Conservation (phyloP, 2,797 vertebrate species). For the Galago senegalensis region DNA sequence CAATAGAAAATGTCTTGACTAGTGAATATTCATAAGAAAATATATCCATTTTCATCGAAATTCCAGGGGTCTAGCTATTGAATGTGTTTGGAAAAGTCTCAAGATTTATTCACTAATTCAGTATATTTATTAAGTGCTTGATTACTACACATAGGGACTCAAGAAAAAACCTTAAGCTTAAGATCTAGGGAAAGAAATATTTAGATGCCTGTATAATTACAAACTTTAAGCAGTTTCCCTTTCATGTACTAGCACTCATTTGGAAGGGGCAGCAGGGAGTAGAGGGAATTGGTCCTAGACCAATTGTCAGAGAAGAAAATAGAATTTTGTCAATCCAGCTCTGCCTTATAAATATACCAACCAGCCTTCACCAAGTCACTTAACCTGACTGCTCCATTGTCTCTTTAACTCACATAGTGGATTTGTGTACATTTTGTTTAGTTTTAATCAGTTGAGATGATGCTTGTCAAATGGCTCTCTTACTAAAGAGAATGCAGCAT, state of each 20-base stretch:
- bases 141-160: background rate
- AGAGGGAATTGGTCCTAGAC: background rate
- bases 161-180: slow-evolving; percentile 23
- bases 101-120: slow-evolving; percentile 50
- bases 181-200: slow-evolving; percentile 44
- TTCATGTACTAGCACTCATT: background rate
- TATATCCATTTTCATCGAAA: slow-evolving; percentile 35
- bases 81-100: slow-evolving; percentile 9
- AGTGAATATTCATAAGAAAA: slow-evolving; percentile 55
- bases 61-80: background rate
- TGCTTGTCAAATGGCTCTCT: slow-evolving; percentile 41
- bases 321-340: slow-evolving; percentile 15
- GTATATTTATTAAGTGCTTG: slow-evolving; percentile 47
- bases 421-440: slow-evolving; percentile 49
- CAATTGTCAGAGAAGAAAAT: slow-evolving; percentile 24
- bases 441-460: slow-evolving; percentile 47
- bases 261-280: background rate
- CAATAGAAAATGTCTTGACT: slow-evolving; percentile 52
- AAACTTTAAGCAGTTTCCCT: background rate
- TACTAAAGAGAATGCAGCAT: slow-evolving; percentile 20
- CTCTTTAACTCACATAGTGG: background rate
- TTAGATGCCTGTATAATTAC: background rate
- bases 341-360: background rate
- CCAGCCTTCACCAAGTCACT: background rate
- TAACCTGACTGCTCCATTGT: slow-evolving; percentile 4